Evolutionary conservation across 2,888 invertebrate genomes (phyloP), one percentile per base, ranked within the genome.

Genomic region (Mesorhabditis sp.): DNA sequence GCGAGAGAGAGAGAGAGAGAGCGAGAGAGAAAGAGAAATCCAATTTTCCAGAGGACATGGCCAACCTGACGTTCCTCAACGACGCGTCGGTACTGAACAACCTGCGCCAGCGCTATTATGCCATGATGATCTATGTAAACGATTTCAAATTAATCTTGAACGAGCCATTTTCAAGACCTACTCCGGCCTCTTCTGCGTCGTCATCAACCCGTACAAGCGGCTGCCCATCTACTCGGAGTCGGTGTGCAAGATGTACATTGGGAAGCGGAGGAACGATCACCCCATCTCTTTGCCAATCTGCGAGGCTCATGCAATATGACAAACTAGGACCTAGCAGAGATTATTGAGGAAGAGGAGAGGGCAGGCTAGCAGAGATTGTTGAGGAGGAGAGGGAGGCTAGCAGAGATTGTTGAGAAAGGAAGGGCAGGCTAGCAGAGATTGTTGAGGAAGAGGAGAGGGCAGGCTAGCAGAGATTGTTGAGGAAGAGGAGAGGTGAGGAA

Each of bases 281-380:
- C 98, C 85, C 98, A 98, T 90, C 92, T 98, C 89, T 99, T 98
- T 90, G 95, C 97, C 89, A 80, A 43, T 82, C 97, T 90, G 98
- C 89, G 97, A 96, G 88, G 97, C 98, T 87, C 98, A 98, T 90
- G 94, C 87, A 95, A 96, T 92, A 98, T 98, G 98, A 92, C 96
- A 89, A 94, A 95, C 90, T 92, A n/a, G 4, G 71, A 4, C 43
- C n/a, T 28, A 28, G 28, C 28, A 28, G 28, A 28, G 28, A 28
- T 28, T 28, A 28, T 28, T 28, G 28, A 28, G 28, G 28, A 28
- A 28, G 28, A 28, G 28, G 28, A 28, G 28, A 28, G 28, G 28
- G 28, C 28, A 28, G 28, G 28, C 28, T 28, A 28, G 28, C 28
- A 28, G 28, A 28, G 28, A 28, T 28, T 28, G 28, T 28, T 28